Evolutionary conservation across 2,888 invertebrate species (phyloP), one percentile per base, ranked within the genome.

Genomic region (Drosophila subsilvestris): DNA sequence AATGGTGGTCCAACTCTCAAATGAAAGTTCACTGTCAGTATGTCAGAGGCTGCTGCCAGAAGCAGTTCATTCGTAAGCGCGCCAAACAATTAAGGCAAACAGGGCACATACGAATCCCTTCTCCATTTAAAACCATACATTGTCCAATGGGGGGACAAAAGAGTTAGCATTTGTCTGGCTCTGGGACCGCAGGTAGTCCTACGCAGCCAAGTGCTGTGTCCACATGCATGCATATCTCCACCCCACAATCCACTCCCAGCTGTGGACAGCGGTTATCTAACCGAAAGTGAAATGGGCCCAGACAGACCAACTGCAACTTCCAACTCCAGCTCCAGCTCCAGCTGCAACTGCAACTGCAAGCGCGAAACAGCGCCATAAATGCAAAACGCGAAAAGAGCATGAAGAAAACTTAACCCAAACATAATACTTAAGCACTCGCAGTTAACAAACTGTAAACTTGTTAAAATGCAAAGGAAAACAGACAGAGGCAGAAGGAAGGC

Each of bases 381-480:
- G 75, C 71, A 69, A 74, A 78, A 72, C 49, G 73, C 71, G 62
- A 74, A 78, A 71, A 54, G 71, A 68, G 74, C 72, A 76, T 70
- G 79, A 72, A 76, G 63, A 55, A 77, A 84, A 74, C 69, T 73
- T 75, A 32, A 63, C 29, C 65, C 60, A 84, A 74, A 84, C 65
- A 84, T 71, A 75, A 74, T 71, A 76, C 69, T 74, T 72, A 69
- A 62, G 74, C 67, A 68, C 57, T 68, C 54, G 79, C 53, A 72
- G 78, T 80, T 84, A 85, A 79, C 83, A 84, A 83, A 83, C 83
- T 85, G 83, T 68, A 78, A 83, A 85, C 78, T 85, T 81, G 83
- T 75, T 78, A 78, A 84, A 78, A 71, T 69, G 56, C 65, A 70
- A 74, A 63, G 62, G 68, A 74, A 71, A 79, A 71, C 71, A 70